These are phyloP conservation scores for Drosophila macrospina DNA, from an alignment of 2,888 invertebrate genomes.

Conservation along the genomic window DNA sequence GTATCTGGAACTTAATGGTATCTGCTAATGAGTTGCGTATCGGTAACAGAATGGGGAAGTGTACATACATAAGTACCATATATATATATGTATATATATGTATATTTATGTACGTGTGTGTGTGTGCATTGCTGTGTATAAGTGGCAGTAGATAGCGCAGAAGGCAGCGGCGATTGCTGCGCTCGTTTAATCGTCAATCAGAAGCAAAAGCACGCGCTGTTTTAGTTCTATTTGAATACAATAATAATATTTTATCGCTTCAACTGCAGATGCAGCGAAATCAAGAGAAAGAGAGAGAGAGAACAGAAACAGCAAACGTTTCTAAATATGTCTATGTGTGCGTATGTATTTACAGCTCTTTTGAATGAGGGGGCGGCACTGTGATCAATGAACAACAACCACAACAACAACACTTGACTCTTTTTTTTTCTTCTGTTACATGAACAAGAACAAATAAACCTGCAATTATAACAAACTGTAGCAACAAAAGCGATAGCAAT, in stretches of 20 bases:
- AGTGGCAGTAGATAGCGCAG: constrained; percentile 29
- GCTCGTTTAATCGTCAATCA: constrained; percentile 35
- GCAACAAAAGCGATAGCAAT: constrained; percentile 35
- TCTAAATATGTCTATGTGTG: not conserved
- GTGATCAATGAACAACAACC: constrained; percentile 29
- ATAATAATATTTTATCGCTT: constrained; percentile 44
- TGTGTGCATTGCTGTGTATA: constrained; percentile 14
- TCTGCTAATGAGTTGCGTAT: constrained; percentile 41
- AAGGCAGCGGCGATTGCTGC: constrained; percentile 22
- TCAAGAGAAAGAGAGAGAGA: not conserved
- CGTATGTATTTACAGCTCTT: not conserved
- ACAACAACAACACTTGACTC: constrained; percentile 1
- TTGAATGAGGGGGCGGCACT: constrained; percentile 44
- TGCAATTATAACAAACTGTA: constrained; percentile 9
- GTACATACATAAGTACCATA: constrained; percentile 1
- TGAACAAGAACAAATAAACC: constrained; percentile 15
- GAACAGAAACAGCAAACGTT: not conserved
- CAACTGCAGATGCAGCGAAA: constrained; percentile 18
- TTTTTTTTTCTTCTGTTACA: constrained; percentile 7
- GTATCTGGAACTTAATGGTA: constrained; percentile 29
- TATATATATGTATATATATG: not conserved
- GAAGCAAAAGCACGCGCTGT: constrained; percentile 35
- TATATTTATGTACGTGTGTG: not conserved
- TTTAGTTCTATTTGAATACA: constrained; percentile 44
- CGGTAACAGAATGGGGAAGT: constrained; percentile 21